These are phyloP conservation scores for Perdita meconis DNA, from an alignment of 2,888 invertebrate species.

Conservation along the genomic window DNA sequence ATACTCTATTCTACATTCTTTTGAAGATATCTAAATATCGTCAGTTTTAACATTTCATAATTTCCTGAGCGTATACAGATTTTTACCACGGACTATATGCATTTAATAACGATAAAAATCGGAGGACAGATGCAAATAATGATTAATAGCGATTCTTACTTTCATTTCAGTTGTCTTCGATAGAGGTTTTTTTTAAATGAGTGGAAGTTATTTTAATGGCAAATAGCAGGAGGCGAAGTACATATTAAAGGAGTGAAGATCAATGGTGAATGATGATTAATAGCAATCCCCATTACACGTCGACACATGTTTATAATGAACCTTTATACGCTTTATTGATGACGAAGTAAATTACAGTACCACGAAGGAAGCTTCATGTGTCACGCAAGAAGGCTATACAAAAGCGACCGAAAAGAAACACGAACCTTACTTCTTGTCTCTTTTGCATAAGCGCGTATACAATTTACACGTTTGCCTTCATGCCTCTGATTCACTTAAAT, in stretches of 20 bases:
- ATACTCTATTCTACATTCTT: too few species aligned
- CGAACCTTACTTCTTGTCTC: conserved; percentile 16
- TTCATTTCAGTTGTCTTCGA: background rate
- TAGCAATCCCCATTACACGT: conserved; percentile 35
- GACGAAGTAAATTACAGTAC: conserved; percentile 39
- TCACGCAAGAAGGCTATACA: conserved; percentile 34
- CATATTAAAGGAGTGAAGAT: conserved; percentile 26
- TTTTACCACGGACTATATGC: background rate
- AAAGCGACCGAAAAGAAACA: conserved; percentile 7
- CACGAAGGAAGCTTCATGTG: conserved; percentile 24
- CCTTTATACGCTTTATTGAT: conserved; percentile 50
- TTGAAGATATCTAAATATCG: too few species aligned
- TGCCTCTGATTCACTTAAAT: conserved; percentile 8
- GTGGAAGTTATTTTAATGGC: conserved; percentile 27
- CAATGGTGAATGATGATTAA: conserved; percentile 34
- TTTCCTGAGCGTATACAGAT: too few species aligned
- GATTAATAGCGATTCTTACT: conserved; percentile 23
- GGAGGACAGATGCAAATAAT: conserved; percentile 9
- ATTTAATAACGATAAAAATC: background rate
- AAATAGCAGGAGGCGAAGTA: conserved; percentile 21
- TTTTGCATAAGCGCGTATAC: background rate
- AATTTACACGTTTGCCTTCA: conserved; percentile 32
- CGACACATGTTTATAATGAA: conserved; percentile 40
- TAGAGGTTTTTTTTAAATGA: background rate
- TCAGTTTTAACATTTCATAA: too few species aligned